phyloP scores from a whole-genome alignment of 1,140 invertebrate genomes.

The Sinonovacula constricta region DNA sequence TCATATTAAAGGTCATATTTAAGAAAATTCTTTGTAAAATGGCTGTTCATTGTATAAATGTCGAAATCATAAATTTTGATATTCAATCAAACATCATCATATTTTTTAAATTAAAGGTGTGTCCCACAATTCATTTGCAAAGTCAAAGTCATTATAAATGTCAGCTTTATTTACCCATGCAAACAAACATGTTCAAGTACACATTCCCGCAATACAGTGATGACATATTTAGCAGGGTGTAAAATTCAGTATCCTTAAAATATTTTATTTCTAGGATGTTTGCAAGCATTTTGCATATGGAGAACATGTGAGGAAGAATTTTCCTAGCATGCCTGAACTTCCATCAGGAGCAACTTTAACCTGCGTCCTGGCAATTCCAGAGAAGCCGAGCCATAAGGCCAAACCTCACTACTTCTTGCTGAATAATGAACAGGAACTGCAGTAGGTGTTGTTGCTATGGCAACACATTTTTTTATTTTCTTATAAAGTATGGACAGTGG shows the following conservation, averaged over 20 bases:
- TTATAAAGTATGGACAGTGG: background rate
- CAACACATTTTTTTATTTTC: background rate
- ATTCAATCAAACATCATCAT: no score
- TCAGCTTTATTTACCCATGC: no score
- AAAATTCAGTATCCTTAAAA: no score
- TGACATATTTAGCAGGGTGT: no score
- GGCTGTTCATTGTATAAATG: no score
- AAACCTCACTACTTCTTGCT: slow-evolving; percentile 67
- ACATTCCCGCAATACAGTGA: background rate
- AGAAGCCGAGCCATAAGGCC: slow-evolving; percentile 65
- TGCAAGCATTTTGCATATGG: slow-evolving; percentile 73
- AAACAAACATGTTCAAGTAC: background rate
- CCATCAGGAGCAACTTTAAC: slow-evolving; percentile 52
- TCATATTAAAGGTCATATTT: no score
- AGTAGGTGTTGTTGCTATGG: no score
- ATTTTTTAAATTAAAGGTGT: no score
- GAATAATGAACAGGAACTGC: slow-evolving; percentile 57
- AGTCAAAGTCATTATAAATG: no score
- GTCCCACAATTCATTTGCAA: no score
- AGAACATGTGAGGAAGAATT: slow-evolving; percentile 44
- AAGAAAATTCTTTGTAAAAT: no score
- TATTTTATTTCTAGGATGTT: slow-evolving; percentile 66
- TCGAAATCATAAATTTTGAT: no score
- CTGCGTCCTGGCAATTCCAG: slow-evolving; percentile 63
- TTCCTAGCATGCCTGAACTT: slow-evolving; percentile 57